Base-by-base conservation (phyloP, 1,140 invertebrate genomes). In the Bombus sibiricus region DNA sequence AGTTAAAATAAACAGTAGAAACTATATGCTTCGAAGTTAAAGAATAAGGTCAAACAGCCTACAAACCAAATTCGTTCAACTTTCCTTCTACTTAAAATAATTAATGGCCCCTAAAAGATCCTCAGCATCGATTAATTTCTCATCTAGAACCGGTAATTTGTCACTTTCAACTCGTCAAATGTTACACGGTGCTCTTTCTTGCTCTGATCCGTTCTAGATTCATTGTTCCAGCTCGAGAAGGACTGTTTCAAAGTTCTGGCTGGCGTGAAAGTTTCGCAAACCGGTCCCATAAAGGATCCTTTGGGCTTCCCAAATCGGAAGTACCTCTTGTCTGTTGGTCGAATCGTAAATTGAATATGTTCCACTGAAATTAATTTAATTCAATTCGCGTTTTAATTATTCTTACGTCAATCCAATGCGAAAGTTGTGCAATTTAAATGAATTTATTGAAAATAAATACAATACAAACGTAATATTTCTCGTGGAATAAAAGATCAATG, bases 191-290 rank as follows among this genome's bases (percentile, higher is more conserved):
- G 1, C 22, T 37, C 25, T n/a, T 28, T 59, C 37, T 62, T 13
- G 1, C 34, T 68, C 32, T 3, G 34, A 4, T 25, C 28, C 66
- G 4, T 71, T 81, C 79, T 59, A 71, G n/a, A 72, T 80, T 37
- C 18, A 69, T 47, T 68, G 59, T 69, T 34, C 41, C 5, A 10
- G 25, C 12, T 28, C 28, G 34, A 25, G 28, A 57, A 41, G 15
- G 41, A 53, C 37, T 32, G 32, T n/a, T 37, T 13, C 47, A 28
- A 80, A 53, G 37, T 81, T 37, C 64, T 32, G 28, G 3, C 8
- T 37, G 37, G 10, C 34, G 68, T 72, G 79, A 81, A 81, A 81
- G 66, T 81, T 37, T 28, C 18, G 5, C 12, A 62, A 81, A 81
- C 79, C 79, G 79, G 79, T 81, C 79, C 13, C 13, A 37, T 28